These are phyloP conservation scores for Spodoptera exigua DNA, from an alignment of 2,888 invertebrate species.

Conservation along the genomic window DNA sequence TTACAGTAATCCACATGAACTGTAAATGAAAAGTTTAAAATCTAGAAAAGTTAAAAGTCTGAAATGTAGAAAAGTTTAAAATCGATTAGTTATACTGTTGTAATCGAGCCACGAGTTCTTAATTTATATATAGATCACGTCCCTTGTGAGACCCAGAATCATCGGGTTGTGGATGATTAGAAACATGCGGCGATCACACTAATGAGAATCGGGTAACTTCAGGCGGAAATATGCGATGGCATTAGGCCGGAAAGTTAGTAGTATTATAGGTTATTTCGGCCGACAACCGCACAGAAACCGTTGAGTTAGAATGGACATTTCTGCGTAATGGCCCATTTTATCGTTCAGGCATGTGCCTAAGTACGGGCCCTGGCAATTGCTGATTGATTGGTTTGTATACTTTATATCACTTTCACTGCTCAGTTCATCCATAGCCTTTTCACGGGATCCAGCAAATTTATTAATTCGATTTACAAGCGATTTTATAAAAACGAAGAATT, in stretches of 20 bases:
- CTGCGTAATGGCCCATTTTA: conserved; percentile 25
- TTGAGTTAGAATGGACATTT: conserved; percentile 22
- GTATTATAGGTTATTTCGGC: conserved; percentile 30
- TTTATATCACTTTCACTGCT: not conserved
- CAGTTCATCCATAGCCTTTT: not conserved
- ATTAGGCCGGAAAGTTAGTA: conserved; percentile 36
- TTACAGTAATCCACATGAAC: too few relatives aligned
- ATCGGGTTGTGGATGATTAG: conserved; percentile 32
- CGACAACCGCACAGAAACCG: conserved; percentile 14
- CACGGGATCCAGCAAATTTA: too few relatives aligned
- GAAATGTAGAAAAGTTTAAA: too few relatives aligned
- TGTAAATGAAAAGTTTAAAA: too few relatives aligned
- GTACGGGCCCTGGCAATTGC: not conserved
- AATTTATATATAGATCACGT: conserved; percentile 19
- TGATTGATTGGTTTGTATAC: conserved; percentile 28
- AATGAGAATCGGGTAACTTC: conserved; percentile 28
- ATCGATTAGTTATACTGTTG: not conserved
- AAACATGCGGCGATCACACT: conserved; percentile 23
- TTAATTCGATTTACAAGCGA: too few relatives aligned
- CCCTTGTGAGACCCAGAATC: conserved; percentile 4
- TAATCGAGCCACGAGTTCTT: conserved; percentile 10
- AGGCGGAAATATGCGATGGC: conserved; percentile 30
- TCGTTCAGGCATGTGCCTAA: conserved; percentile 6
- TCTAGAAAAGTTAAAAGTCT: too few relatives aligned
- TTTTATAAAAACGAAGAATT: too few relatives aligned